These are phyloP conservation scores for Enteromius unitaeniatus DNA, from an alignment of 2,797 vertebrate species.

Conservation along the genomic window DNA sequence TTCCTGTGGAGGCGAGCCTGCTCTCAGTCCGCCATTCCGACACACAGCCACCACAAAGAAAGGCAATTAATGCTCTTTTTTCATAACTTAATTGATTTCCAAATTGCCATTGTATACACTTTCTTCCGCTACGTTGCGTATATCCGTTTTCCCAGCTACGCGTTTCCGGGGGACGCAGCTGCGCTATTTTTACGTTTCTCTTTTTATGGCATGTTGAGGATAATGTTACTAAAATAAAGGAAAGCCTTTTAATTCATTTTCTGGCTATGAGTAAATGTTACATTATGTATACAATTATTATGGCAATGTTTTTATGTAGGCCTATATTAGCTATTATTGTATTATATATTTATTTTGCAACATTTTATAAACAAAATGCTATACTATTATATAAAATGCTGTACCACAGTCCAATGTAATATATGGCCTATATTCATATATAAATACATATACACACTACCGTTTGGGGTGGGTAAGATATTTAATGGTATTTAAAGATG, in stretches of 20 bases:
- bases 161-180: conserved; percentile 60
- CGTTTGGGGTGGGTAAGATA: too few species aligned
- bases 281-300: too few species aligned
- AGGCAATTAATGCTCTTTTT: conserved; percentile 86
- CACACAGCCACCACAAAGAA: conserved; percentile 80
- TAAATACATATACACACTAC: too few species aligned
- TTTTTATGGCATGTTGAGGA: conserved; percentile 3
- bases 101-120: conserved; percentile 72
- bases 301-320: neutral
- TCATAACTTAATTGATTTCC: conserved; percentile 88
- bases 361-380: neutral
- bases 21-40: conserved; percentile 80
- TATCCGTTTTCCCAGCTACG: conserved; percentile 75
- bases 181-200: neutral
- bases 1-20: conserved; percentile 48
- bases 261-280: too few species aligned
- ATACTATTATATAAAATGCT: neutral
- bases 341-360: neutral
- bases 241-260: neutral
- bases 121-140: conserved; percentile 61
- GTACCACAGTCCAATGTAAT: neutral
- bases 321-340: neutral
- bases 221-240: neutral
- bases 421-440: too few species aligned
- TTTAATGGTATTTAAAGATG: too few species aligned